Percentiles rank a stretch among this genome's conserved stretches.
phyloP scores from a whole-genome alignment of 2,113 vertebrate species.

The Ia io region DNA sequence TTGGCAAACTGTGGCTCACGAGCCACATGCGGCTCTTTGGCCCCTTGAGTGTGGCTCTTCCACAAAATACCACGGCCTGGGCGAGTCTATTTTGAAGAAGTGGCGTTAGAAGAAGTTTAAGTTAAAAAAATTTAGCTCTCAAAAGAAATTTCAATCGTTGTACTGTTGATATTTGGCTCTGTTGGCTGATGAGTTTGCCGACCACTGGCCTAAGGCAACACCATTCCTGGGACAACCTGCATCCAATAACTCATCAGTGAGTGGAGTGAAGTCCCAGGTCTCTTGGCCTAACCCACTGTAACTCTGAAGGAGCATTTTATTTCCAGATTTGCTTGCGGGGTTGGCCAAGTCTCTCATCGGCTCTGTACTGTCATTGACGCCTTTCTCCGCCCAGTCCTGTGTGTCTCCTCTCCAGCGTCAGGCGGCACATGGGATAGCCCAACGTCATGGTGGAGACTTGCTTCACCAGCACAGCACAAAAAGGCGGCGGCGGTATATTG shows the following conservation, averaged over 20 bases:
- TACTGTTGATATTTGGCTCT: too few relatives aligned
- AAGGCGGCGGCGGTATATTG: not conserved
- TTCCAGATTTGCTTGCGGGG: not conserved
- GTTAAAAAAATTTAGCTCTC: too few relatives aligned
- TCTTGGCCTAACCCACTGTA: not conserved
- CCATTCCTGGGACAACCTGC: not conserved
- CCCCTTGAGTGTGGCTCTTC: too few relatives aligned
- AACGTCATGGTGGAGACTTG: not conserved
- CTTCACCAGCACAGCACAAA: not conserved
- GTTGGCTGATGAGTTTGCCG: too few relatives aligned
- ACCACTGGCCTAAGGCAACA: not conserved
- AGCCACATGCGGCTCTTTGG: too few relatives aligned
- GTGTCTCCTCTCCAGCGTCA: fast-evolving
- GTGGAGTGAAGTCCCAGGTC: not conserved
- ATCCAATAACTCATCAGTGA: not conserved
- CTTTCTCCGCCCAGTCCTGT: not conserved
- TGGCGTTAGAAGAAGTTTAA: too few relatives aligned
- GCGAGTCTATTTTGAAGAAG: too few relatives aligned
- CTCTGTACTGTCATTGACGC: not conserved
- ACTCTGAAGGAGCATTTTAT: not conserved
- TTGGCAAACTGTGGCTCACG: too few relatives aligned
- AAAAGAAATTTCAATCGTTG: too few relatives aligned
- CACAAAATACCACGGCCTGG: too few relatives aligned
- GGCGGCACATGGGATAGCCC: not conserved
- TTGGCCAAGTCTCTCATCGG: not conserved